These are phyloP conservation scores for Atethmia centrago DNA, from an alignment of 2,888 invertebrate genomes.

Conservation along the genomic window DNA sequence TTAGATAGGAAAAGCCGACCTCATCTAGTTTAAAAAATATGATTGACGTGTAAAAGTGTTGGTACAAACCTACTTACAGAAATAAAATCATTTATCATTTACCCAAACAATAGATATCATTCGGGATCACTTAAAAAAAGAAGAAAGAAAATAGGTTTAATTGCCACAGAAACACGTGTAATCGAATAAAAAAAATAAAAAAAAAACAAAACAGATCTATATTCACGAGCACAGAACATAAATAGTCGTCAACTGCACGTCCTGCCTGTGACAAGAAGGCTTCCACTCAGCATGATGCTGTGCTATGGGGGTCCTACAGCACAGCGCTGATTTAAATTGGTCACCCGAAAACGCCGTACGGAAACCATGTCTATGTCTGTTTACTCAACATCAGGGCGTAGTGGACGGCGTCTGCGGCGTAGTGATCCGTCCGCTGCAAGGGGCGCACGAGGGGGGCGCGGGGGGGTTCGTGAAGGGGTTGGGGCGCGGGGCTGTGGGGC, in stretches of 20 bases:
- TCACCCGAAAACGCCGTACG: background rate
- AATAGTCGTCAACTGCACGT: background rate
- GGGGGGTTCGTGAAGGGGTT: conserved; percentile 80
- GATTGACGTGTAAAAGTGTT: too few relatives aligned
- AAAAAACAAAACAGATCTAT: background rate
- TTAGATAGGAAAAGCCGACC: too few relatives aligned
- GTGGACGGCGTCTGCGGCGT: conserved; percentile 83
- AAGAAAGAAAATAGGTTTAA: background rate
- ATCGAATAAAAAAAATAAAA: background rate
- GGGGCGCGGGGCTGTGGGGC: conserved; percentile 79
- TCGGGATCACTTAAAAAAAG: background rate
- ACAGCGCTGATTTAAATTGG: background rate
- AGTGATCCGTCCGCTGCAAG: conserved; percentile 77
- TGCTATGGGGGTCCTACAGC: background rate
- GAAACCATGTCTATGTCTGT: conserved; percentile 2
- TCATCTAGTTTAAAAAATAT: too few relatives aligned
- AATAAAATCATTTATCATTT: too few relatives aligned
- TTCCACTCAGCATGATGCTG: background rate
- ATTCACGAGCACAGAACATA: background rate
- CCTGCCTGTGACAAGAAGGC: background rate
- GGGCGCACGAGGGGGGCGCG: conserved; percentile 80
- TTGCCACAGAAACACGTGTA: background rate
- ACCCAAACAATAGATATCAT: background rate
- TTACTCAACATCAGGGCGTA: conserved; percentile 75
- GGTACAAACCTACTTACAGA: too few relatives aligned